These are phyloP conservation scores for Pangasius djambal DNA, from an alignment of 2,797 vertebrate genomes.

Conservation along the genomic window DNA sequence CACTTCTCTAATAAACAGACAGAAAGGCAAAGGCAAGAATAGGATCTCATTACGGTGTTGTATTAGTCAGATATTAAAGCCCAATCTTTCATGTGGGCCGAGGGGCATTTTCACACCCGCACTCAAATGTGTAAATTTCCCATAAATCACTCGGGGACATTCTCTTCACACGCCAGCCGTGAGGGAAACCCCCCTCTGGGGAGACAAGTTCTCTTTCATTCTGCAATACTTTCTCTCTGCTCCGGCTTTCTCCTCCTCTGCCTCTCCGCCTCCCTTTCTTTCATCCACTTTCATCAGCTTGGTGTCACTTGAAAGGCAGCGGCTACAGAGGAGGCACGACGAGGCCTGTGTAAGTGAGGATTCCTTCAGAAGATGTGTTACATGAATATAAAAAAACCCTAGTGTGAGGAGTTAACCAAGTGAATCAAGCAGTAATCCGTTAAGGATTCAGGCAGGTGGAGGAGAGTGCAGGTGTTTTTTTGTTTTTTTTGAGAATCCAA, in stretches of 20 bases:
- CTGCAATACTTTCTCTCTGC: slow-evolving; percentile 55
- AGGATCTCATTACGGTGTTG: slow-evolving; percentile 60
- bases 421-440: slow-evolving; percentile 51
- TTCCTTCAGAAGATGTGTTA: slow-evolving; percentile 54
- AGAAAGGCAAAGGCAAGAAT: slow-evolving; percentile 51
- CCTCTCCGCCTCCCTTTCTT: slow-evolving; percentile 53
- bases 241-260: slow-evolving; percentile 47
- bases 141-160: slow-evolving; percentile 58
- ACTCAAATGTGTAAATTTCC: slow-evolving; percentile 60
- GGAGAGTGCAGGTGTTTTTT: background rate
- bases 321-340: slow-evolving; percentile 50
- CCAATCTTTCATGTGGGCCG: slow-evolving; percentile 59
- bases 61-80: slow-evolving; percentile 66
- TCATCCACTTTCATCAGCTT: slow-evolving; percentile 62
- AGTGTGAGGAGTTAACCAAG: slow-evolving; percentile 53
- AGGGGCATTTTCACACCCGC: slow-evolving; percentile 56
- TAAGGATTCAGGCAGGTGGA: slow-evolving; percentile 48
- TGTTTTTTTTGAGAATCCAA: slow-evolving; percentile 30
- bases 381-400: slow-evolving; percentile 41
- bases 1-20: slow-evolving; percentile 59
- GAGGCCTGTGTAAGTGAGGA: slow-evolving; percentile 48
- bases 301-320: slow-evolving; percentile 61
- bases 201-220: slow-evolving; percentile 65
- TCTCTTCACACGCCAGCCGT: slow-evolving; percentile 54
- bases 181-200: slow-evolving; percentile 60